Conservation (phyloP, 2,113 vertebrate genomes). For the Raja brachyura region DNA sequence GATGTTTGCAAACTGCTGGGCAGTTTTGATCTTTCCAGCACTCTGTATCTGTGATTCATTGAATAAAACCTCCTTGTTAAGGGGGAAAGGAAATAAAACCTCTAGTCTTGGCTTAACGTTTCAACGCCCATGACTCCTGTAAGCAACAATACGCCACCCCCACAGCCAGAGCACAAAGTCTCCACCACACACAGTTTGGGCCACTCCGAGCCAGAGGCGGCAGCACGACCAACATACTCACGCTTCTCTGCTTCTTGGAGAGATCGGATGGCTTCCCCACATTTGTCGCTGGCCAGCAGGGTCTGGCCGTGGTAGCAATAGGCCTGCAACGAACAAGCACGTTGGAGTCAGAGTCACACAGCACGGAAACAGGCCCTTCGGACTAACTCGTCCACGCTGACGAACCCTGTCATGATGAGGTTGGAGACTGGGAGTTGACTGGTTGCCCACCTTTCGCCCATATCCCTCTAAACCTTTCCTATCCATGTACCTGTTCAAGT, state of each 20-base stretch:
- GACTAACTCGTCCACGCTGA: no score
- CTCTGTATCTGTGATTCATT: no score
- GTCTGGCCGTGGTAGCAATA: slow-evolving; percentile 93
- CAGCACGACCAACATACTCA: slow-evolving; percentile 52
- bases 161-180: not conserved
- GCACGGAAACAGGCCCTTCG: no score
- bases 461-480: no score
- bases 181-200: not conserved
- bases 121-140: not conserved
- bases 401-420: no score
- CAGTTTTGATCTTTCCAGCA: not conserved
- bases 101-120: no score
- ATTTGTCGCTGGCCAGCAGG: slow-evolving; percentile 82
- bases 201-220: not conserved
- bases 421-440: no score
- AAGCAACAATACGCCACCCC: not conserved
- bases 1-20: no score
- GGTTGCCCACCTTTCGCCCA: no score
- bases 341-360: not conserved
- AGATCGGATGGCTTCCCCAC: slow-evolving; percentile 90
- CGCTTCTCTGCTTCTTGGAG: slow-evolving; percentile 93
- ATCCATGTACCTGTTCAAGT: no score
- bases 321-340: slow-evolving; percentile 58
- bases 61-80: no score
- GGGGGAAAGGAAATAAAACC: no score